phyloP scores from a whole-genome alignment of 2,888 invertebrate genomes.

The Morinoia aosen region DNA sequence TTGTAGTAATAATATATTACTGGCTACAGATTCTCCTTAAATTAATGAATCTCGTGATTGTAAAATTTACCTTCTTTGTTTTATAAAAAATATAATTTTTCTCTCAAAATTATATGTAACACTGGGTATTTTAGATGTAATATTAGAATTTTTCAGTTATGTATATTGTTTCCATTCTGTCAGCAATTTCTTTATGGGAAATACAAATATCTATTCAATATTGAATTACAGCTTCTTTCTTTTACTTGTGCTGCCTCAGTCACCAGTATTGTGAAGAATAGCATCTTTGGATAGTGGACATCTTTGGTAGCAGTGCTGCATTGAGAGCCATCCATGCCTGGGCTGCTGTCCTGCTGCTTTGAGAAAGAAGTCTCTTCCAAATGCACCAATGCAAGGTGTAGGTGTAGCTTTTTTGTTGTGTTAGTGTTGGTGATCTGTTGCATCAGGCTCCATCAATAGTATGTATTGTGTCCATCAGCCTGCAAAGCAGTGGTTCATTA shows the following conservation, averaged over 20 bases:
- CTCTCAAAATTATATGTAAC: too few relatives aligned
- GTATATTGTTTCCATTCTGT: not conserved
- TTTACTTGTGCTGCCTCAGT: not conserved
- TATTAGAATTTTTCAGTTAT: too few relatives aligned
- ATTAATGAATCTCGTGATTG: too few relatives aligned
- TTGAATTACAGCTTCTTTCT: not conserved
- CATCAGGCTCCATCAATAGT: not conserved
- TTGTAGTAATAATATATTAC: too few relatives aligned
- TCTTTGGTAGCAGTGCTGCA: not conserved
- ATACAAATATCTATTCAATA: not conserved
- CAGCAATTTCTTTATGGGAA: not conserved
- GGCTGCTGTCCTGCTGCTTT: slow-evolving; percentile 54
- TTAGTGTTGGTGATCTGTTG: not conserved
- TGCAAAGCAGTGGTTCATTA: not conserved
- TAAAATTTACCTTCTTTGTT: too few relatives aligned
- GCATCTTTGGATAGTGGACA: not conserved
- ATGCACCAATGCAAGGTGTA: slow-evolving; percentile 48
- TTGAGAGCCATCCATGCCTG: slow-evolving; percentile 24
- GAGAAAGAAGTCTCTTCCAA: slow-evolving; percentile 42
- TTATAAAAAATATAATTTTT: too few relatives aligned
- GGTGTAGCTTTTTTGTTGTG: not conserved
- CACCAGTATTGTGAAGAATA: not conserved
- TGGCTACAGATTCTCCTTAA: too few relatives aligned
- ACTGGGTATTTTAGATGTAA: too few relatives aligned
- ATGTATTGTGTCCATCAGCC: not conserved